These are phyloP conservation scores for Drosophila nigromelanica DNA, from an alignment of 1,140 invertebrate species.

Conservation along the genomic window DNA sequence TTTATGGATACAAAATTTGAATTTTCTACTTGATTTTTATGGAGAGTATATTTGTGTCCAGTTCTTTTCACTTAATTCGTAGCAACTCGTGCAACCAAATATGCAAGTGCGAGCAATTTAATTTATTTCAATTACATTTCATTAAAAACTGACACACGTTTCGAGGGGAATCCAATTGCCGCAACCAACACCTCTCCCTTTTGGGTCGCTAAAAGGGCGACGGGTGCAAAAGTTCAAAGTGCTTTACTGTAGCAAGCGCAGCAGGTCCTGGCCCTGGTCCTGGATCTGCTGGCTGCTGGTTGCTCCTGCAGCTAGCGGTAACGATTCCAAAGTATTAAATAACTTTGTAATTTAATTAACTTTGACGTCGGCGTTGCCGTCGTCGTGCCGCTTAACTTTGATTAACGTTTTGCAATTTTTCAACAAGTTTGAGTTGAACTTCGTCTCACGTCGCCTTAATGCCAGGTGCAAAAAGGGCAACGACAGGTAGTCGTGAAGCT, in stretches of 20 bases:
- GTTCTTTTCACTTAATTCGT: conserved; percentile 13
- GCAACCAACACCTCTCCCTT: not conserved
- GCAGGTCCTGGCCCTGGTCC: conserved; percentile 9
- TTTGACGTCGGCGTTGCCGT: conserved; percentile 65
- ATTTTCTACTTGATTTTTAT: conserved; percentile 1
- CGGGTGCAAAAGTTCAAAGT: conserved; percentile 56
- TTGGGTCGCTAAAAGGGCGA: conserved; percentile 3
- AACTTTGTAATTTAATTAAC: conserved; percentile 83
- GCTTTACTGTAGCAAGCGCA: conserved; percentile 26
- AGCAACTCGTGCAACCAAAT: conserved; percentile 20
- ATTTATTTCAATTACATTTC: conserved; percentile 80
- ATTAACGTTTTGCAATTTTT: conserved; percentile 81
- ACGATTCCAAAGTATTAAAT: conserved; percentile 79
- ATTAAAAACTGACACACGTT: conserved; percentile 74
- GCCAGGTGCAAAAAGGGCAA: conserved; percentile 14
- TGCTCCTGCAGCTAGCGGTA: conserved; percentile 46
- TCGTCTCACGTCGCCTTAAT: conserved; percentile 41
- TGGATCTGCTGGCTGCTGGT: conserved; percentile 29
- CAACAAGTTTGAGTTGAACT: conserved; percentile 76
- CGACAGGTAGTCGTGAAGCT: conserved; percentile 19
- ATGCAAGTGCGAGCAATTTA: conserved; percentile 51
- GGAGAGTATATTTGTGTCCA: conserved; percentile 8
- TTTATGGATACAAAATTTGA: not conserved
- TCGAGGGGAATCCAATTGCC: conserved; percentile 5
- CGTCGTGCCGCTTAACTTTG: conserved; percentile 76